These are phyloP conservation scores for Brenthis daphne DNA, from an alignment of 2,888 invertebrate genomes.

Conservation along the genomic window DNA sequence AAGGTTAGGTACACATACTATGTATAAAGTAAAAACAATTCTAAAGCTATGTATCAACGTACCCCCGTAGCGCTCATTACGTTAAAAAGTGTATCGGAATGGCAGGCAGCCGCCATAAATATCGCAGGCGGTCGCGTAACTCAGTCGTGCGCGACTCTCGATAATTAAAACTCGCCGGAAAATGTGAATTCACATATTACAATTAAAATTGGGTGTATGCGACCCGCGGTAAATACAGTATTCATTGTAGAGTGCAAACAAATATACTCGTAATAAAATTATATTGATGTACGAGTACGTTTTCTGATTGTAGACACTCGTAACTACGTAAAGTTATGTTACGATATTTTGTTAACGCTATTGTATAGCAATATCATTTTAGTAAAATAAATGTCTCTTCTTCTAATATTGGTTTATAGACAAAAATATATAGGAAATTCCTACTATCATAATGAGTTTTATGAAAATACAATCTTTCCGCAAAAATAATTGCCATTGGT, in stretches of 20 bases:
- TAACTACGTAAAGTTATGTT: conserved; percentile 14
- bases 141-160: conserved; percentile 77
- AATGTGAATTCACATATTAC: conserved; percentile 80
- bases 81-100: conserved; percentile 81
- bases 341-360: conserved; percentile 4
- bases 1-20: conserved; percentile 37
- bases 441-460: too few species aligned
- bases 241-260: conserved; percentile 45
- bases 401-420: too few species aligned
- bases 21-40: conserved; percentile 51
- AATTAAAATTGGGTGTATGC: conserved; percentile 76
- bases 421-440: too few species aligned
- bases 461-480: conserved; percentile 5
- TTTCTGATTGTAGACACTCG: conserved; percentile 35
- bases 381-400: too few species aligned
- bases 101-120: conserved; percentile 77
- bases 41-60: conserved; percentile 49
- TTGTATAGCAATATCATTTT: not conserved
- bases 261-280: conserved; percentile 44
- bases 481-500: conserved; percentile 28
- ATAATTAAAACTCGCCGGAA: conserved; percentile 82
- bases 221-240: conserved; percentile 65
- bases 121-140: conserved; percentile 82
- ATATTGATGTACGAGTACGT: conserved; percentile 40
- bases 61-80: conserved; percentile 74